phyloP scores from a whole-genome alignment of 2,888 invertebrate species.

The Stenichneumon culpator region DNA sequence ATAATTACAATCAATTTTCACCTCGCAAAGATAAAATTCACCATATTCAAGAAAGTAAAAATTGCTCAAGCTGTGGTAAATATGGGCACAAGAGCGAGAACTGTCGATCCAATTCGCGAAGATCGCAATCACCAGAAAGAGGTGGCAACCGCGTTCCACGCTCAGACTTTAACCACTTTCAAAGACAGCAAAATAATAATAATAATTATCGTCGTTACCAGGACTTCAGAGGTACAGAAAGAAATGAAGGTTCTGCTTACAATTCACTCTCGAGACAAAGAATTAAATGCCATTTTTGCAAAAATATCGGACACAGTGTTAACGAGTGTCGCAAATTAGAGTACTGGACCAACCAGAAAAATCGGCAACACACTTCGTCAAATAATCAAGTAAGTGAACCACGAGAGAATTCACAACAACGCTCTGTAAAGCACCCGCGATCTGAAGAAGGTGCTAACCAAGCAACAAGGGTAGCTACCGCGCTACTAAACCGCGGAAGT shows the following conservation, averaged over 20 bases:
- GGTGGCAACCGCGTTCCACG: too few relatives aligned
- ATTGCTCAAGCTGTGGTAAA: neutral
- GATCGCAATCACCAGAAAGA: too few relatives aligned
- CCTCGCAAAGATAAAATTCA: neutral
- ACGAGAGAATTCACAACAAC: neutral
- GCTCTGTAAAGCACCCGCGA: neutral
- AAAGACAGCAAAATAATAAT: neutral
- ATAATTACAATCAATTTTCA: neutral
- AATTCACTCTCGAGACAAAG: neutral
- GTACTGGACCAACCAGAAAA: neutral
- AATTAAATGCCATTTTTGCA: neutral
- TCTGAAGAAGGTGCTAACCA: neutral
- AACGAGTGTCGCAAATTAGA: neutral
- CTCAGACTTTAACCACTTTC: neutral
- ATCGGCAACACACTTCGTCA: neutral
- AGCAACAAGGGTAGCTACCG: neutral
- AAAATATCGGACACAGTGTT: slow-evolving; percentile 1
- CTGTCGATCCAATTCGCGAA: neutral
- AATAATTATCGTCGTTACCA: neutral
- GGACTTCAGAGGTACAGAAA: too few relatives aligned
- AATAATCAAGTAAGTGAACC: neutral
- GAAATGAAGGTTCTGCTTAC: neutral
- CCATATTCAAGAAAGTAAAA: neutral
- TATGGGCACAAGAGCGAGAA: too few relatives aligned
- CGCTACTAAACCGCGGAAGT: slow-evolving; percentile 24